Percentiles rank a stretch among this genome's conserved stretches.
These are phyloP conservation scores for Chelonoidis abingdonii DNA, from an alignment of 2,113 vertebrate genomes.

Conservation along the genomic window DNA sequence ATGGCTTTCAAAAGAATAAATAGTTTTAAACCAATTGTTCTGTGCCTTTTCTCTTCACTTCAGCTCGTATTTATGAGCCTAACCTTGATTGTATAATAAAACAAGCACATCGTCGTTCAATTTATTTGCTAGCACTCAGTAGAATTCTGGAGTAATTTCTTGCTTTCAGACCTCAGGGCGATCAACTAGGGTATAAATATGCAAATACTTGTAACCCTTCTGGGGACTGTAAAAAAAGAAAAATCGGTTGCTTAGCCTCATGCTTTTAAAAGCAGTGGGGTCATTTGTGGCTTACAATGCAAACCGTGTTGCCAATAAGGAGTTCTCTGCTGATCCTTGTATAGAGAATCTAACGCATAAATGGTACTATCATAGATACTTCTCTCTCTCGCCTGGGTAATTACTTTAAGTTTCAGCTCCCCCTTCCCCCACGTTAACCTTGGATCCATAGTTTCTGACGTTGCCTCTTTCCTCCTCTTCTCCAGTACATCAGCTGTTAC, in stretches of 20 bases:
- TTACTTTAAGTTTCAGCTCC: conserved; percentile 15
- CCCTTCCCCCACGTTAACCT: conserved; percentile 65
- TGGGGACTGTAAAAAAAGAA: not conserved
- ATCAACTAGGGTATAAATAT: conserved; percentile 44
- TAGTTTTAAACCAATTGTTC: not conserved
- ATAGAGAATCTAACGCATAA: too few relatives aligned
- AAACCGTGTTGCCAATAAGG: not conserved
- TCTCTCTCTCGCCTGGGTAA: conserved; percentile 8
- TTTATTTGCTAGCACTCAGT: not conserved
- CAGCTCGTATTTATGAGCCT: not conserved
- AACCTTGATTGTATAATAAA: not conserved
- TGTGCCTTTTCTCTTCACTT: not conserved
- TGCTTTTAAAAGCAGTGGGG: not conserved
- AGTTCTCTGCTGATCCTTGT: not conserved
- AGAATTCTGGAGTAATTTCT: not conserved
- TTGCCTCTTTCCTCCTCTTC: conserved; percentile 14
- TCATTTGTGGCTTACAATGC: accelerated
- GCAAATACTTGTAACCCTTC: conserved; percentile 41
- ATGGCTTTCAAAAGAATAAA: not conserved
- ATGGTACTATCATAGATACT: not conserved
- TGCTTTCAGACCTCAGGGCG: not conserved
- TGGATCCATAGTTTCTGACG: conserved; percentile 65
- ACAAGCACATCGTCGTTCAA: not conserved
- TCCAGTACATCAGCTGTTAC: conserved; percentile 79
- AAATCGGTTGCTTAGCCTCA: not conserved